A percentile compares a stretch with the other conserved stretches of the same genome.
These are phyloP conservation scores for Lasius platythorax DNA, from an alignment of 2,888 invertebrate genomes.

Conservation along the genomic window DNA sequence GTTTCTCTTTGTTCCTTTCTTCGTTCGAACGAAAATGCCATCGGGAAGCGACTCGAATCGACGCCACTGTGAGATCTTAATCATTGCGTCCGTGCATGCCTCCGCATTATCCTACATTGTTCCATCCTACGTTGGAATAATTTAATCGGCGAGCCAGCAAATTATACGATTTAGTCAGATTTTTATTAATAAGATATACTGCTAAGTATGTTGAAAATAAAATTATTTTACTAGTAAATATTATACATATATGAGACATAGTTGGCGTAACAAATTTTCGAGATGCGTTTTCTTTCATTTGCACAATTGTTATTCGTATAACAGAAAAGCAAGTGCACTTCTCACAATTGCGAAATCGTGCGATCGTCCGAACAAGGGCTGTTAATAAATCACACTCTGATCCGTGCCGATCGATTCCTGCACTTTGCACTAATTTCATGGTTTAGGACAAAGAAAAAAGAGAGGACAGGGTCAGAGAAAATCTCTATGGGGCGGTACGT, in stretches of 20 bases:
- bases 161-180: not conserved
- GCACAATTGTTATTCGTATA: not conserved
- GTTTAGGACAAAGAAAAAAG: conserved; percentile 56
- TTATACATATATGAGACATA: not conserved
- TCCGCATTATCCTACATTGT: conserved; percentile 18
- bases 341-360: conserved; percentile 4
- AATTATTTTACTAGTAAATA: not conserved
- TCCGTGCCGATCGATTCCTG: conserved; percentile 65
- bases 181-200: not conserved
- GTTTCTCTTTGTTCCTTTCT: not conserved
- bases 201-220: not conserved
- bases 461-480: conserved; percentile 47
- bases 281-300: not conserved
- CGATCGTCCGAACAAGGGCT: conserved; percentile 47
- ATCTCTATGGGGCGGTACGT: conserved; percentile 72
- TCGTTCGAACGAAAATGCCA: conserved; percentile 14
- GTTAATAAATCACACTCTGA: conserved; percentile 65
- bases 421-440: conserved; percentile 73
- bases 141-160: not conserved
- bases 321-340: not conserved
- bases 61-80: conserved; percentile 31
- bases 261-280: conserved; percentile 4
- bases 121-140: not conserved
- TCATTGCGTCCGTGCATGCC: not conserved
- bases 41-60: conserved; percentile 14